A percentile compares a stretch with the other conserved stretches of the same genome.
Evolutionary conservation across 2,888 invertebrate genomes (phyloP).

Genomic region (Melieria omissa): DNA sequence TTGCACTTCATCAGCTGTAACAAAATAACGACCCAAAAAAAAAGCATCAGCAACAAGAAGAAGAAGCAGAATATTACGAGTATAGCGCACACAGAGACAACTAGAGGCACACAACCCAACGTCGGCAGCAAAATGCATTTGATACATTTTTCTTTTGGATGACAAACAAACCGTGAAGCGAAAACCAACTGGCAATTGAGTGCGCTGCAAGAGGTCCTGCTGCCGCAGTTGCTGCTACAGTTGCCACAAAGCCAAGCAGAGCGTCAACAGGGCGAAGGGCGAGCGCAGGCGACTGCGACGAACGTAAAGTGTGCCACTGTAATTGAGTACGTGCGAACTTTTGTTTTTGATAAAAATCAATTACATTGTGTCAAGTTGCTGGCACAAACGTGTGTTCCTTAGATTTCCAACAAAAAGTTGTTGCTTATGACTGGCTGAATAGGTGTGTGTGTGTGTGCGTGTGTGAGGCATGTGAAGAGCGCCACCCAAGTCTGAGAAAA

Average conservation of each 20-base stretch:
- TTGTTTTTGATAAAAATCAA: slow-evolving; percentile 29
- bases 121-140: slow-evolving; percentile 6
- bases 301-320: background rate
- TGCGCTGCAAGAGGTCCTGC: slow-evolving; percentile 6
- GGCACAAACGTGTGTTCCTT: no score
- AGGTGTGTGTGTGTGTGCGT: no score
- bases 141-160: slow-evolving; percentile 27
- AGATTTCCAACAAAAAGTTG: no score
- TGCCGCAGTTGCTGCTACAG: background rate
- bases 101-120: background rate
- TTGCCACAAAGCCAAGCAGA: slow-evolving; percentile 15
- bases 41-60: background rate
- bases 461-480: no score
- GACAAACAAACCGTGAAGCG: slow-evolving; percentile 30
- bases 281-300: background rate
- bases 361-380: slow-evolving; percentile 18
- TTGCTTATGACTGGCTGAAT: no score
- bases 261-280: background rate
- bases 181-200: slow-evolving; percentile 27
- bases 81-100: no score
- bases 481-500: no score
- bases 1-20: slow-evolving; percentile 29
- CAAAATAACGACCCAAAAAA: slow-evolving; percentile 15
- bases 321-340: slow-evolving; percentile 22
- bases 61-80: background rate